These are phyloP conservation scores for Crypturellus undulatus DNA, from an alignment of 2,113 vertebrate genomes.

Conservation along the genomic window DNA sequence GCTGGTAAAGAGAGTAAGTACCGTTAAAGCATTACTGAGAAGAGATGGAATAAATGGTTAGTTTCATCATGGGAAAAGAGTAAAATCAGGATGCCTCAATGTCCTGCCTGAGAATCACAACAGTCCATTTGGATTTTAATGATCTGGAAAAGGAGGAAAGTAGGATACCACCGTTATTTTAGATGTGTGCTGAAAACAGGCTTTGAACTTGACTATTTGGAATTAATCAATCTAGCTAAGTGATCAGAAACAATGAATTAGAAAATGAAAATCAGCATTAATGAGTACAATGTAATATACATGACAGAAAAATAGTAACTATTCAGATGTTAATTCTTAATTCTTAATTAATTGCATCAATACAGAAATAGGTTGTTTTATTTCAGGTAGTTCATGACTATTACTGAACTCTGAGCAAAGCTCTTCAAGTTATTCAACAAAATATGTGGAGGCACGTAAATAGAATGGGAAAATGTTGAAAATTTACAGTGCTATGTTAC, in stretches of 20 bases:
- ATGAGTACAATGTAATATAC: neutral
- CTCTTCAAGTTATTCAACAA: neutral
- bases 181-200: conserved; percentile 16
- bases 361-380: neutral
- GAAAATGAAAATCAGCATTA: conserved; percentile 36
- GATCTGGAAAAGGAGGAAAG: conserved; percentile 4
- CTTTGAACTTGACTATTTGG: conserved; percentile 25
- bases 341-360: conserved; percentile 22
- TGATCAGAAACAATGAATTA: conserved; percentile 15
- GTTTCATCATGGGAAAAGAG: neutral
- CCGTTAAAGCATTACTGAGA: neutral
- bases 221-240: conserved; percentile 29
- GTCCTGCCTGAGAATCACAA: neutral
- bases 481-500: neutral
- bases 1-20: neutral
- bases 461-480: neutral
- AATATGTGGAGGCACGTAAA: neutral
- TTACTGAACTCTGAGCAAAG: too few relatives aligned
- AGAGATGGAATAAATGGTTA: fast-evolving
- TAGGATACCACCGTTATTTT: neutral
- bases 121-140: conserved; percentile 18
- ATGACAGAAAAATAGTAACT: neutral
- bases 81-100: neutral
- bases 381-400: neutral
- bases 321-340: neutral